Evolutionary conservation across 2,113 vertebrate genomes (phyloP), one percentile per base, ranked within the genome.

Genomic region (Vicugna pacos): DNA sequence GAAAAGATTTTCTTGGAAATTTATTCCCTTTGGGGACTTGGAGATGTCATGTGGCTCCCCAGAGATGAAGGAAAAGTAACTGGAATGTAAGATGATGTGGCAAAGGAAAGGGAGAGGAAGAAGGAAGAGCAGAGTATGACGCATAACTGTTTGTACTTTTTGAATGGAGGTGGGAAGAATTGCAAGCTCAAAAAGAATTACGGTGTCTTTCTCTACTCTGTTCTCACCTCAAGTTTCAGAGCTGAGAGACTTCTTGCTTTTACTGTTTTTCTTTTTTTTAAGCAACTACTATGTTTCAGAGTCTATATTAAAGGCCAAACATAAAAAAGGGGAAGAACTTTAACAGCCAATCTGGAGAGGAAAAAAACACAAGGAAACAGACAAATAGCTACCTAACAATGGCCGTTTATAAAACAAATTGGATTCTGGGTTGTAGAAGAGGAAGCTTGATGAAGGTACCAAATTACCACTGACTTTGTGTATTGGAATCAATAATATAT

Each of bases 341-440:
- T 58, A 88, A 81, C 82, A 77, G 9, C 50, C 38, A 94, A 69
- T 81, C 8, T 62, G 12, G 46, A 80, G 26, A 80, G 26, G 24
- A 46, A 81, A 97, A 24, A 95, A 89, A 85, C 6, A 56, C 35
- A 79, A 89, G 35, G 11, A 91, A 83, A 64, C 22, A 88, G 54
- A 64, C 32, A 89, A 79, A 80, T 1, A 73, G n/a, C 22, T 56
- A 58, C 17, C 38, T 46, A 62, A 89, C 9, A 10, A 79, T n/a
- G 15, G 28, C 54, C 75, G 30, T 83, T 58, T 54, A 54, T 14
- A 50, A 54, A 30, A 64, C 42, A 86, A 95, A 8, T 3, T 58
- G 42, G 30, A 81, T 73, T 89, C 17, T 52, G 15, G 13, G 69
- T 56, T 52, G 9, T 1, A 76, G 7, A 75, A 58, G 17, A 89